A percentile compares a stretch with the other conserved stretches of the same genome.
Evolutionary conservation across 2,797 vertebrate genomes (phyloP).

Genomic region (Spatula versicolor): DNA sequence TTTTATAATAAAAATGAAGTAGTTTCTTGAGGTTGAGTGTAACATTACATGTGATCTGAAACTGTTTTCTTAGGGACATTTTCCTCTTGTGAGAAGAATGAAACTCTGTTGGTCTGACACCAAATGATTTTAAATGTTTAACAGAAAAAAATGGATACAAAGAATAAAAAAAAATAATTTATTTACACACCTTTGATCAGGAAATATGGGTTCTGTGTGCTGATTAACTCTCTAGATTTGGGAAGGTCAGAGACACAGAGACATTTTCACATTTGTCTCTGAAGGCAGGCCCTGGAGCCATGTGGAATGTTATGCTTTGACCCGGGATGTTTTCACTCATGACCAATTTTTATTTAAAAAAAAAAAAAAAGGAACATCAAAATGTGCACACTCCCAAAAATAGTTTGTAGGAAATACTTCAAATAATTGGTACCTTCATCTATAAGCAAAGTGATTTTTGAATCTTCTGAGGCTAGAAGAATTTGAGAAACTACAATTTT

Average conservation of each 20-base stretch:
- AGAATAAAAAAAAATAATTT: neutral
- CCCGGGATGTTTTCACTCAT: neutral
- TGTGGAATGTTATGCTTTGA: neutral
- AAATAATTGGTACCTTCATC: neutral
- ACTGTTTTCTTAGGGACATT: neutral
- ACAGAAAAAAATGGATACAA: neutral
- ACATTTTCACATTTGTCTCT: neutral
- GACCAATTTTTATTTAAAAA: neutral
- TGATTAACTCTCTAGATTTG: neutral
- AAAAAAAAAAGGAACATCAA: neutral
- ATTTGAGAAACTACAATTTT: neutral
- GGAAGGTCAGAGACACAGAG: neutral
- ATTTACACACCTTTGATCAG: neutral
- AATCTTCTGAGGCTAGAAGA: neutral
- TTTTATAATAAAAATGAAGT: neutral
- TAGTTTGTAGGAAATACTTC: neutral
- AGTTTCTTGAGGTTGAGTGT: neutral
- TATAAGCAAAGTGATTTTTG: neutral
- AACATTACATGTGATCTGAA: neutral
- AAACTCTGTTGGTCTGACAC: neutral
- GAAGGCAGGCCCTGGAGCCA: neutral
- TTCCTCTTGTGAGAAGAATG: neutral
- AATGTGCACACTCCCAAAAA: neutral
- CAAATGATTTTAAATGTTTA: neutral
- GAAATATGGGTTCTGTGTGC: neutral